Conservation (phyloP, 2,113 vertebrate species). For the Lynx canadensis region DNA sequence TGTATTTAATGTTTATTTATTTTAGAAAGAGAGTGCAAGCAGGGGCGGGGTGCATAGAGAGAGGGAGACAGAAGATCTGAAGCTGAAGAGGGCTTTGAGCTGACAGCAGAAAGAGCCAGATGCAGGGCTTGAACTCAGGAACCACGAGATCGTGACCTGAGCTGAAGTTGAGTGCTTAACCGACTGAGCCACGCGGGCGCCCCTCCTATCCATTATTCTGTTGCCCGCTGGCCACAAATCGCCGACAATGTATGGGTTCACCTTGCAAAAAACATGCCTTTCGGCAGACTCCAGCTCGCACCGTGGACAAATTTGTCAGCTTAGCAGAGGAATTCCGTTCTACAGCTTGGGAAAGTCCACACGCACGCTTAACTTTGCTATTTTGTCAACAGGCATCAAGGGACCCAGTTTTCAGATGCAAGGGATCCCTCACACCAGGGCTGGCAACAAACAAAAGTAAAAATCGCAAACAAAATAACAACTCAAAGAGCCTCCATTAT, state of each 20-base stretch:
- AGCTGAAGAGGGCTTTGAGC: too few relatives aligned
- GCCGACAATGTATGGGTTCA: not conserved
- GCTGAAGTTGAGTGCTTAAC: too few relatives aligned
- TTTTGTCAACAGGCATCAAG: not conserved
- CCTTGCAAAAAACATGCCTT: not conserved
- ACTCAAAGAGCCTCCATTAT: not conserved
- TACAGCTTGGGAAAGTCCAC: not conserved
- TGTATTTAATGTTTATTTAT: too few relatives aligned
- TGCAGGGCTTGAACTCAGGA: too few relatives aligned
- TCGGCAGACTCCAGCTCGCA: not conserved
- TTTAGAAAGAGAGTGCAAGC: too few relatives aligned
- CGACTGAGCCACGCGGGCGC: too few relatives aligned
- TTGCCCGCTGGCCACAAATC: not conserved
- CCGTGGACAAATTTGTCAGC: not conserved
- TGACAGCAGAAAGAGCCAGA: too few relatives aligned
- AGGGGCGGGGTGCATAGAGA: too few relatives aligned
- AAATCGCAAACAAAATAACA: not conserved
- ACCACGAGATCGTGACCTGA: too few relatives aligned
- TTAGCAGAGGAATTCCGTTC: not conserved
- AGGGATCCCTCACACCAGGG: not conserved
- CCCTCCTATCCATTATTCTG: too few relatives aligned
- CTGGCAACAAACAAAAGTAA: not conserved
- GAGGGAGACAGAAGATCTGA: too few relatives aligned
- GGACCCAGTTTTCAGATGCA: not conserved
- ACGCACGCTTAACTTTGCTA: not conserved